These are phyloP conservation scores for Meta bourneti DNA, from an alignment of 2,888 invertebrate species.

Conservation along the genomic window DNA sequence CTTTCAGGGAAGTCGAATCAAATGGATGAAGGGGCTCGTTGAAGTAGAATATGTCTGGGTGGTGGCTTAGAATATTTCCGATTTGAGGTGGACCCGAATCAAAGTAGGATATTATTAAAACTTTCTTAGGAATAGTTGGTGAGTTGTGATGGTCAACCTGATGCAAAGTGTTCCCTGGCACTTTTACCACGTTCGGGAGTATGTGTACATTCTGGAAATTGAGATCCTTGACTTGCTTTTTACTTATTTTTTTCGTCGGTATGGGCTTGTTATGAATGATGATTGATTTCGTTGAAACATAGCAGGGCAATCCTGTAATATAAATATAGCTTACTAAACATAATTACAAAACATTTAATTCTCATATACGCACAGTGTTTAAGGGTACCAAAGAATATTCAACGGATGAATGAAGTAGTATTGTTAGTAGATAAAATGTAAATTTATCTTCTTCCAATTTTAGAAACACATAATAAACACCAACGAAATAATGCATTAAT, in stretches of 20 bases:
- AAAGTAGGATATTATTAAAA: constrained; percentile 71
- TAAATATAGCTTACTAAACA: background rate
- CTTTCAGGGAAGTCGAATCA: constrained; percentile 46
- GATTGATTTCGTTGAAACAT: background rate
- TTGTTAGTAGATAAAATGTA: too few species aligned
- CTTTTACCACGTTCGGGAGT: constrained; percentile 20
- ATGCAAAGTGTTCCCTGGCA: background rate
- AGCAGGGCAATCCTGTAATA: constrained; percentile 18
- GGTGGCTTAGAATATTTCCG: constrained; percentile 55
- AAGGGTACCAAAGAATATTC: too few species aligned
- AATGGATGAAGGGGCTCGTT: constrained; percentile 64
- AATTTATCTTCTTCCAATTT: too few species aligned
- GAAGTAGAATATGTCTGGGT: constrained; percentile 63
- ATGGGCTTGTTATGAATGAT: background rate
- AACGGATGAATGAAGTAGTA: too few species aligned
- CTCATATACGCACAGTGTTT: too few species aligned
- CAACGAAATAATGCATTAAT: too few species aligned
- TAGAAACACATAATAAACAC: too few species aligned
- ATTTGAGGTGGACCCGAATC: constrained; percentile 42
- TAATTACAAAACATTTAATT: background rate
- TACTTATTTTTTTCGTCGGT: background rate
- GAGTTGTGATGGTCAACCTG: background rate
- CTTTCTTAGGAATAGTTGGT: background rate
- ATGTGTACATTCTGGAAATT: constrained; percentile 61
- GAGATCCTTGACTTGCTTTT: constrained; percentile 6